A percentile compares a stretch with the other conserved stretches of the same genome.
Evolutionary conservation across 2,888 invertebrate species (phyloP).

Genomic region (Sminthurides aquaticus): DNA sequence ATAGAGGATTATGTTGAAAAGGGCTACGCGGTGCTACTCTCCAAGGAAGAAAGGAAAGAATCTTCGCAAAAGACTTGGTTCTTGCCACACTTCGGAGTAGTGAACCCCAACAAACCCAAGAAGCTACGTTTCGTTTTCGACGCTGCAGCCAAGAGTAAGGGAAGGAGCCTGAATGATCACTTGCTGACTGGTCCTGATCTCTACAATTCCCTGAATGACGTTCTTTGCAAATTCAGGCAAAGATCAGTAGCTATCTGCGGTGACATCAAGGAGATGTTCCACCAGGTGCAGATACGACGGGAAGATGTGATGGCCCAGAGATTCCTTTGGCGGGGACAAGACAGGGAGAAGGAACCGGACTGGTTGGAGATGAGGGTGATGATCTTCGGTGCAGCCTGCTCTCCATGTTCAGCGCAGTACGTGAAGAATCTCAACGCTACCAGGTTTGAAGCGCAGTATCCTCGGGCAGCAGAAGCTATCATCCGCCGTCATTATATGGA

Average conservation of each 20-base stretch:
- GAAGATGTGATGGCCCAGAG: slow-evolving; percentile 1
- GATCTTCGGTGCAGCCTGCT: slow-evolving; percentile 18
- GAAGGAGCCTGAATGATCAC: slow-evolving; percentile 27
- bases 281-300: slow-evolving; percentile 4
- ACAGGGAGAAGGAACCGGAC: neutral
- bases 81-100: slow-evolving; percentile 33
- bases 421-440: slow-evolving; percentile 15
- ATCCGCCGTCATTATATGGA: slow-evolving; percentile 13
- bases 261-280: slow-evolving; percentile 1
- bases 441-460: neutral
- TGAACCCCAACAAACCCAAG: slow-evolving; percentile 31
- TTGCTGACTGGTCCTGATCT: slow-evolving; percentile 6
- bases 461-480: slow-evolving; percentile 1
- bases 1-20: slow-evolving; percentile 14
- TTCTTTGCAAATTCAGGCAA: slow-evolving; percentile 1
- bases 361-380: slow-evolving; percentile 4
- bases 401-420: slow-evolving; percentile 6
- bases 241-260: neutral
- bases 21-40: slow-evolving; percentile 16
- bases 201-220: neutral
- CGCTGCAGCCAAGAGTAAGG: slow-evolving; percentile 22
- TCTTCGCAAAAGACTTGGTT: slow-evolving; percentile 19
- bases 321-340: slow-evolving; percentile 13
- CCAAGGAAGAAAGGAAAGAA: neutral
- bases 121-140: slow-evolving; percentile 38